Evolutionary conservation across 2,888 invertebrate species (phyloP), one percentile per base, ranked within the genome.

Genomic region (Drosophila pegasa): DNA sequence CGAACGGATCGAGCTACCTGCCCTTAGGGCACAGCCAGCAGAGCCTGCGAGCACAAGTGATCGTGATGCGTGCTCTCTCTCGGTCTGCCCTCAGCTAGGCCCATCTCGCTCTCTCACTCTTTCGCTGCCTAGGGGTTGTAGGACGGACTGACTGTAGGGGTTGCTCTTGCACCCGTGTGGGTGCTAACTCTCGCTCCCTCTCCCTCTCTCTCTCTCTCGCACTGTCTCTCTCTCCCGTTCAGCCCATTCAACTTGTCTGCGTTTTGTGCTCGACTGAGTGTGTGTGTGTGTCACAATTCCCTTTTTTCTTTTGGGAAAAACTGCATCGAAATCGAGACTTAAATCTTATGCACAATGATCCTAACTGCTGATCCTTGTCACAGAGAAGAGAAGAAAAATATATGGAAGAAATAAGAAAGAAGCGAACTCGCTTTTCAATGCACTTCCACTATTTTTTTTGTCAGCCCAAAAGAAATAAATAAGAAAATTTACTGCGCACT

Each of bases 391-490:
- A 45, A 50, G 31, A 57, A 57, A 14, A 35, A 41, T 41, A 29
- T 45, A 27, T 45, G 43, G 25, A 45, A 27, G 40, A 41, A 45
- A 43, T 60, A 35, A 38, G 45, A 18, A 37, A 51, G 29, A 67
- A 40, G 35, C 67, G 68, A 73, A 80, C 71, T 86, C 68, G 71
- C 72, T 80, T 80, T 78, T 81, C 76, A 81, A 84, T 83, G 80
- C 83, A 87, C 80, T 87, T 83, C 78, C 82, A 85, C 72, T 87
- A 78, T 86, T 83, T 75, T 87, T 80, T 84, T 80, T 78, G 71
- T 79, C 48, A 37, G 14, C 22, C 18, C 71, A 57, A 37, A 66
- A 64, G 62, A 71, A 61, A 52, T 47, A 64, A 55, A 47, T 27
- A 57, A 60, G 33, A 41, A 48, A 14, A 50, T 50, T 50, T 50